Evolutionary conservation across 2,797 vertebrate genomes (phyloP), one percentile per base, ranked within the genome.

Genomic region (Loris lydekkerianus): DNA sequence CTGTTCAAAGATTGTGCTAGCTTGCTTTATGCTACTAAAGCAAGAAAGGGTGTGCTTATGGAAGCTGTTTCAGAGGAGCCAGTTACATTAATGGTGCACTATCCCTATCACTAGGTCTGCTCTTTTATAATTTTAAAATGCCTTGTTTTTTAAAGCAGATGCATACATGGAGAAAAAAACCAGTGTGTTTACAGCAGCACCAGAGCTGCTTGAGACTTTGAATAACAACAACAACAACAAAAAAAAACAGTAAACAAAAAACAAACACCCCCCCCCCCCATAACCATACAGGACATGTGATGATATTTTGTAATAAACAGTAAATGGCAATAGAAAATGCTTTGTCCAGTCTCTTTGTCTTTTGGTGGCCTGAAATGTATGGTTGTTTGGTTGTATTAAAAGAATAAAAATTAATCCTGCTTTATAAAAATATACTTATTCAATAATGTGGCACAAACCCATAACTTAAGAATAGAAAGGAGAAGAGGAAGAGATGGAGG

Each of bases 21-120:
- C 27, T 77, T 77, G 27, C 25, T 61, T 40, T 89, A 86, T 31
- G 88, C 37, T 87, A 27, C 23, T 11, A 73, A 86, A 90, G 46
- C 69, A 83, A 60, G 40, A 75, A 58, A 69, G 17, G 25, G 34
- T 4, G 4, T 25, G 27, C 18, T 72, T 27, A 53, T 31, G 80
- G 72, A 73, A 18, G 23, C 73, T 23, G 11, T 37, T 75, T 37
- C n/a, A 69, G 76, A 84, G 23, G 10, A 67, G 10, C 1, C 29
- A n/a, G 21, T 10, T 40, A 43, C 43, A 8, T 67, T 65, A 34
- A 86, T 53, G 40, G 9, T 10, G 21, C 49, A 6, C 29, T 9
- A 7, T 87, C n/a, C 58, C 56, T 31, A 10, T n/a, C 29, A 60
- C 23, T 34, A 37, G 31, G 20, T 2, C 58, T 69, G 46, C 1